Percentiles rank a stretch among this genome's conserved stretches.
These are phyloP conservation scores for Thunnus thynnus DNA, from an alignment of 2,113 vertebrate species.

Conservation along the genomic window DNA sequence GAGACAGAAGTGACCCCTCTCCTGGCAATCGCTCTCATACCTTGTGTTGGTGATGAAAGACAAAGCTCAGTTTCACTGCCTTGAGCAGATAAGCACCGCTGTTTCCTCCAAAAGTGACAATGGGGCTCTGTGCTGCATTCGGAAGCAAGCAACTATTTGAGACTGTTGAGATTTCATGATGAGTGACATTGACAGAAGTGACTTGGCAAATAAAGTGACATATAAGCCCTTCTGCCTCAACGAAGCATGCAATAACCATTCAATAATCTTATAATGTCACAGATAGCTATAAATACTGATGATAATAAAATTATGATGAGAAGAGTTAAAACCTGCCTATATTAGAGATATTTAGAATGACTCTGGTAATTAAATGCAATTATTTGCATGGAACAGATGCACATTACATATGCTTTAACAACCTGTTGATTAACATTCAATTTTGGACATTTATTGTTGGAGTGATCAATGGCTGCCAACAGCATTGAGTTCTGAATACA, in stretches of 20 bases:
- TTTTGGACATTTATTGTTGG: constrained; percentile 5
- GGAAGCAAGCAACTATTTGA: constrained; percentile 36
- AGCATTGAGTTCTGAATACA: constrained; percentile 38
- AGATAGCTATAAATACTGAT: neutral
- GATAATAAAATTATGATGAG: neutral
- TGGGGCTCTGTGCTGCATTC: constrained; percentile 56
- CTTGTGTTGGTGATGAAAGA: constrained; percentile 57
- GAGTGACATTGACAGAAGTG: constrained; percentile 30
- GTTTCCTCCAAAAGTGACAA: constrained; percentile 63
- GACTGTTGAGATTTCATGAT: constrained; percentile 45
- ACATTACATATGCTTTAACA: neutral
- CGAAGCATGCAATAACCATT: neutral
- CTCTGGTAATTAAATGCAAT: neutral
- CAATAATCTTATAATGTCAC: neutral
- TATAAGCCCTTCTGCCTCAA: neutral
- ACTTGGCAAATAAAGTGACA: constrained; percentile 5
- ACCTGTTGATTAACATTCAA: neutral
- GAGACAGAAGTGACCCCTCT: constrained; percentile 21
- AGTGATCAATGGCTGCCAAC: constrained; percentile 11
- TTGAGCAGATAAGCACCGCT: constrained; percentile 50
- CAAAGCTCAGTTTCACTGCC: constrained; percentile 62
- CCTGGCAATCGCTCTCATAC: constrained; percentile 43
- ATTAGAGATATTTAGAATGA: neutral
- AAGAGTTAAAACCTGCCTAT: too few species aligned
- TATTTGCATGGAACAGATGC: neutral